These are phyloP conservation scores for Euzophera pinguis DNA, from an alignment of 2,888 invertebrate species.

Conservation along the genomic window DNA sequence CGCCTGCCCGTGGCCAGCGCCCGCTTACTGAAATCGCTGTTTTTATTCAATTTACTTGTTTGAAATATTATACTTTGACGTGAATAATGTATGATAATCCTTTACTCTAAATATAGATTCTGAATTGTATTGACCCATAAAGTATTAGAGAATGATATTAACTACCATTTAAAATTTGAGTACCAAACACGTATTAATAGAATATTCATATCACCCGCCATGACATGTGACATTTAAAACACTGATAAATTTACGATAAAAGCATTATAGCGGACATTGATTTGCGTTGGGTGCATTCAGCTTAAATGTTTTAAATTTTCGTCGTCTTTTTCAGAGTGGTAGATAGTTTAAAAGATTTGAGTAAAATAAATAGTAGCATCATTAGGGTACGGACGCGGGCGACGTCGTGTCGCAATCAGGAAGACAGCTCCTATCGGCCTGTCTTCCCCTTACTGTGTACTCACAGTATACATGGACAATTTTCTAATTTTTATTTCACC, in stretches of 20 bases:
- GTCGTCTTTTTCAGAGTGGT: neutral
- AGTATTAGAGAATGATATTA: neutral
- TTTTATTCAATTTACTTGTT: slow-evolving; percentile 75
- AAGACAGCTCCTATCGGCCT: slow-evolving; percentile 45
- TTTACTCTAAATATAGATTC: slow-evolving; percentile 14
- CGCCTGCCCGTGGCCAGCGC: slow-evolving; percentile 61
- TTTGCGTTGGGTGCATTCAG: slow-evolving; percentile 6
- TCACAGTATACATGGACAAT: slow-evolving; percentile 25
- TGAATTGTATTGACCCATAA: neutral
- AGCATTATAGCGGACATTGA: slow-evolving; percentile 1
- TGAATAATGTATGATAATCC: slow-evolving; percentile 44
- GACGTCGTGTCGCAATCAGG: slow-evolving; percentile 54
- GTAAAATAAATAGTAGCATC: slow-evolving; percentile 58
- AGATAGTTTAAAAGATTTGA: slow-evolving; percentile 36
- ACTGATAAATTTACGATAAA: slow-evolving; percentile 4
- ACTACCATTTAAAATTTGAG: neutral
- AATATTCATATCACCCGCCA: slow-evolving; percentile 8
- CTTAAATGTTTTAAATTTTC: slow-evolving; percentile 12
- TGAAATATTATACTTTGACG: slow-evolving; percentile 61
- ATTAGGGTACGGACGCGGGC: slow-evolving; percentile 42
- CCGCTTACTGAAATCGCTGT: slow-evolving; percentile 71
- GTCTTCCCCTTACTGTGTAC: slow-evolving; percentile 23
- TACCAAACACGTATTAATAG: slow-evolving; percentile 3
- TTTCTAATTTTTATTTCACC: slow-evolving; percentile 31
- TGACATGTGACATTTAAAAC: slow-evolving; percentile 6